Percentiles rank a stretch among this genome's conserved stretches.
Conservation (phyloP, 2,797 vertebrate species). For the Sandelia bainsii region DNA sequence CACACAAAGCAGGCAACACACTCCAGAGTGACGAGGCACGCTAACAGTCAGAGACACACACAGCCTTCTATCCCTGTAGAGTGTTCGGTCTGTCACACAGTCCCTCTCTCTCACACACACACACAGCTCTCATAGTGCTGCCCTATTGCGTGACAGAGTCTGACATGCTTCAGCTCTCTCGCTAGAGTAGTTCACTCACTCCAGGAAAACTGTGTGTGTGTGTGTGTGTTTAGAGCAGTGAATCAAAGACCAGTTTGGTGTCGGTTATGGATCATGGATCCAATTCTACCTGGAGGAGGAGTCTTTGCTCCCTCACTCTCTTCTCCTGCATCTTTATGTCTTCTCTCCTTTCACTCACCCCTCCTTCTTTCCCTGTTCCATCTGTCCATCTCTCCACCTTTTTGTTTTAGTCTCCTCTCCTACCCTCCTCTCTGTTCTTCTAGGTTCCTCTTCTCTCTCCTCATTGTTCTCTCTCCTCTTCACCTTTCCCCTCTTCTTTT, state of each 20-base stretch:
- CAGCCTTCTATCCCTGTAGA: constrained; percentile 31
- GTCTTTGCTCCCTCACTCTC: neutral
- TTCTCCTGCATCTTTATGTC: neutral
- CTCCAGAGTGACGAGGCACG: constrained; percentile 23
- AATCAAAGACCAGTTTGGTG: constrained; percentile 35
- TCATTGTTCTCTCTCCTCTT: too few relatives aligned
- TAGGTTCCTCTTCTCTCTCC: neutral
- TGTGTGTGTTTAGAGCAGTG: constrained; percentile 12
- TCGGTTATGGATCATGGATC: constrained; percentile 40
- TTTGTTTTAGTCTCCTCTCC: too few relatives aligned
- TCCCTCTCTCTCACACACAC: neutral
- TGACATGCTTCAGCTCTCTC: constrained; percentile 57
- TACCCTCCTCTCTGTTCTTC: too few relatives aligned
- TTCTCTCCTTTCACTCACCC: too few relatives aligned
- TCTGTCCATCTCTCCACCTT: too few relatives aligned
- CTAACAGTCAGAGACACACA: constrained; percentile 35
- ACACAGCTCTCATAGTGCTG: constrained; percentile 9
- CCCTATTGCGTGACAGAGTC: constrained; percentile 62
- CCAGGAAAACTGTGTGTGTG: constrained; percentile 37
- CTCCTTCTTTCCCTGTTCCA: neutral
- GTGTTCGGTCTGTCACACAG: constrained; percentile 36
- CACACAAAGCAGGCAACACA: neutral
- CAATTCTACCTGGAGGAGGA: constrained; percentile 14
- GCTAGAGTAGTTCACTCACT: constrained; percentile 53
- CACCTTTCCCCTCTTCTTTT: neutral